phyloP scores from a whole-genome alignment of 2,113 vertebrate species.

The Cephalopholis sonnerati region DNA sequence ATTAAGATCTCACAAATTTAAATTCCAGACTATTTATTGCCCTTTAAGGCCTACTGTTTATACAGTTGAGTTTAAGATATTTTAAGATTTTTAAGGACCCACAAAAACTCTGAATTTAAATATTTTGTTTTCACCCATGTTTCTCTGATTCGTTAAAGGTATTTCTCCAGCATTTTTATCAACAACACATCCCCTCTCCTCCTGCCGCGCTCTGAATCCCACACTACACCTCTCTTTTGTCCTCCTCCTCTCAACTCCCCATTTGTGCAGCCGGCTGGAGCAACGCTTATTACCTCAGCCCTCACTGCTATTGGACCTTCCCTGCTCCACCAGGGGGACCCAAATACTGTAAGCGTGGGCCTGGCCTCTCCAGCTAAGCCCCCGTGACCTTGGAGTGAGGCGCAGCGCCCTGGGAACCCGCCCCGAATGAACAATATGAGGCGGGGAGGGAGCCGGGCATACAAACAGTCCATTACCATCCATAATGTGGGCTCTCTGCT shows the following conservation, averaged over 20 bases:
- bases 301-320: slow-evolving; percentile 40
- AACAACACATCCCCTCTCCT: not conserved
- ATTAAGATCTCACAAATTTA: too few relatives aligned
- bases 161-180: not conserved
- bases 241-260: slow-evolving; percentile 22
- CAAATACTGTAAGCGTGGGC: slow-evolving; percentile 39
- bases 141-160: slow-evolving; percentile 19
- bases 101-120: too few relatives aligned
- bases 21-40: too few relatives aligned
- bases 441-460: slow-evolving; percentile 39
- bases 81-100: too few relatives aligned
- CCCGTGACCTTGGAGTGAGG: slow-evolving; percentile 70
- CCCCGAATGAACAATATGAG: slow-evolving; percentile 35
- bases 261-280: slow-evolving; percentile 31
- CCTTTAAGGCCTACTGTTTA: too few relatives aligned
- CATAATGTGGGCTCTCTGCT: slow-evolving; percentile 54
- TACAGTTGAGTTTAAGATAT: too few relatives aligned
- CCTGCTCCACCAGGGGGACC: slow-evolving; percentile 70
- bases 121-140: not conserved
- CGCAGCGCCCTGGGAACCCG: slow-evolving; percentile 40
- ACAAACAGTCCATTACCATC: slow-evolving; percentile 76
- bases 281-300: slow-evolving; percentile 47
- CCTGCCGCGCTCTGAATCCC: slow-evolving; percentile 28
- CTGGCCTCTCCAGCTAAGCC: slow-evolving; percentile 25
- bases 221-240: slow-evolving; percentile 11